phyloP scores from a whole-genome alignment of 2,888 invertebrate genomes.

The Ischnus inquisitorius region DNA sequence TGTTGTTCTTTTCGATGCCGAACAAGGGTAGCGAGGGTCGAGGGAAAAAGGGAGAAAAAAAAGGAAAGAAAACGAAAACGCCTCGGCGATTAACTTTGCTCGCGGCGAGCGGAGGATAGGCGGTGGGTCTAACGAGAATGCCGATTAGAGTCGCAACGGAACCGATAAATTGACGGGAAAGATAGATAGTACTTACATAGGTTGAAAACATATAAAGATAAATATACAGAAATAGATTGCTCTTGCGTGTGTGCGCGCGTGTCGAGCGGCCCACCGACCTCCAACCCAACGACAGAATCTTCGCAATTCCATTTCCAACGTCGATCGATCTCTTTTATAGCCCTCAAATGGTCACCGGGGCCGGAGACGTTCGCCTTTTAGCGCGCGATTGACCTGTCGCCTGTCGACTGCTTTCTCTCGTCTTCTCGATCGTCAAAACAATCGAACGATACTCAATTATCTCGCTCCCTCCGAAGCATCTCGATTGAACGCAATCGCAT shows the following conservation, averaged over 20 bases:
- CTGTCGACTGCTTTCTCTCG: slow-evolving; percentile 1
- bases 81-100: slow-evolving; percentile 31
- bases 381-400: neutral
- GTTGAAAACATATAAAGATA: neutral
- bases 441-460: neutral
- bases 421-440: neutral
- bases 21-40: neutral
- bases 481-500: no score
- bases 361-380: neutral
- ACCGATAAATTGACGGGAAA: slow-evolving; percentile 2
- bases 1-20: slow-evolving; percentile 16
- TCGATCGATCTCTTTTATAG: neutral
- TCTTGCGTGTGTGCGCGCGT: neutral
- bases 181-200: neutral
- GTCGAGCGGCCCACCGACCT: neutral
- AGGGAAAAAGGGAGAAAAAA: no score
- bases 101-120: slow-evolving; percentile 19
- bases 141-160: slow-evolving; percentile 15
- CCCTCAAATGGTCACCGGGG: neutral
- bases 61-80: neutral
- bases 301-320: slow-evolving; percentile 11
- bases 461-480: no score
- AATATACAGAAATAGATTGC: neutral
- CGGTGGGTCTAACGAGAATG: slow-evolving; percentile 30
- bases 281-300: neutral